A percentile compares a stretch with the other conserved stretches of the same genome.
These are phyloP conservation scores for Lochmaea crataegi DNA, from an alignment of 2,888 invertebrate genomes.

Conservation along the genomic window DNA sequence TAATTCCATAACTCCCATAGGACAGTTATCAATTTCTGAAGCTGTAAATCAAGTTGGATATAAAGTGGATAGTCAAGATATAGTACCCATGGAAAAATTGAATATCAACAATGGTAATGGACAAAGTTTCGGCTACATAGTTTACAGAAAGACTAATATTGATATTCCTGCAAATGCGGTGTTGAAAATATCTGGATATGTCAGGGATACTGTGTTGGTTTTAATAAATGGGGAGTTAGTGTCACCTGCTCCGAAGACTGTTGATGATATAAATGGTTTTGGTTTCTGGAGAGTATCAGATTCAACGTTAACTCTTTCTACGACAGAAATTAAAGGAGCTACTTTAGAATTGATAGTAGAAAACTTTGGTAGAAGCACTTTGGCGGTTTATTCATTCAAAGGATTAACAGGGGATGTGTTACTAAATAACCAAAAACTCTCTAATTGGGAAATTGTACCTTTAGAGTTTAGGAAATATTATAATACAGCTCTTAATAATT, in stretches of 20 bases:
- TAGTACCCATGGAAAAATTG: conserved; percentile 57
- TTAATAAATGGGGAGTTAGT: conserved; percentile 63
- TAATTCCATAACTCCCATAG: conserved; percentile 35
- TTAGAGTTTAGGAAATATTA: conserved; percentile 65
- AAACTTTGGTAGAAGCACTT: conserved; percentile 85
- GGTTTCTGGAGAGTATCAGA: conserved; percentile 51
- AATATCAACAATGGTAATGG: conserved; percentile 63
- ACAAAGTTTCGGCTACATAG: conserved; percentile 69
- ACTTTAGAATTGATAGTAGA: conserved; percentile 70
- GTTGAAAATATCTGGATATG: conserved; percentile 59
- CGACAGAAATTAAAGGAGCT: conserved; percentile 48
- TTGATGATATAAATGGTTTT: conserved; percentile 35
- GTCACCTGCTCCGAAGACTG: conserved; percentile 57
- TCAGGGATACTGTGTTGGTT: conserved; percentile 67
- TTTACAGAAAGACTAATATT: conserved; percentile 64
- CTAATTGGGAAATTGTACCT: conserved; percentile 64
- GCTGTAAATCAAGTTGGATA: conserved; percentile 24
- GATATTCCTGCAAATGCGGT: conserved; percentile 52
- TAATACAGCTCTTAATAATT: conserved; percentile 57
- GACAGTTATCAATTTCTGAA: conserved; percentile 40
- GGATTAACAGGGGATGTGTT: conserved; percentile 63
- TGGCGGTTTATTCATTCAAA: conserved; percentile 59
- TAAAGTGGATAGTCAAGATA: conserved; percentile 13
- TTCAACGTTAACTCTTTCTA: conserved; percentile 50
- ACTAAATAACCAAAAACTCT: conserved; percentile 54